Evolutionary conservation across 2,888 invertebrate genomes (phyloP), one percentile per base, ranked within the genome.

Genomic region (Sinohyriopsis cumingii): DNA sequence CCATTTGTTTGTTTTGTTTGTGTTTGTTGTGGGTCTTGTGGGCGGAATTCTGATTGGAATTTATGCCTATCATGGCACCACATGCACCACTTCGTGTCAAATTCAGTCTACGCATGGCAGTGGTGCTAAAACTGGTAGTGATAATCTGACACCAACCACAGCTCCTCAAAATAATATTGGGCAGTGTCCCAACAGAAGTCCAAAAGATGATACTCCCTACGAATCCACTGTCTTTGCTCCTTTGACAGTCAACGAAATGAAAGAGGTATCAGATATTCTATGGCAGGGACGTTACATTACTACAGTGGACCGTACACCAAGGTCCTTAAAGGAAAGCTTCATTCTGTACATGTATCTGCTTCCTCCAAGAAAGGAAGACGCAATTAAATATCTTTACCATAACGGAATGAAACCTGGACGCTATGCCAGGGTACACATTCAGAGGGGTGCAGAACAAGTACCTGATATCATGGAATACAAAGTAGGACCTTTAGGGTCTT

Each of bases 381-480:
- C 79, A 12, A 61, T 81, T 12, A 33, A 61, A 19, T 78, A 79
- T 64, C 63, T 81, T 20, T 78, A 81, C 60, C 45, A 65, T 0
- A 65, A 68, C n/a, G 78, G 80, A 7, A 19, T 55, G 6, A 77
- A 77, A 63, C 82, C 82, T 1, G 73, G 72, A n/a, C 71, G 82
- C 1, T 77, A 76, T 65, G 78, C 80, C 1, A 73, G 75, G 18
- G 81, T 77, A 4, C 76, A 73, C 0, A 77, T 82, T 0, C 74
- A 77, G n/a, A 67, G 78, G 9, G 80, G 82, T 15, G 71, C 69
- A 24, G 67, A 53, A 18, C 53, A 69, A 5, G 20, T 69, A 9
- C 79, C 79, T 15, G 77, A 77, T 60, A 68, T 80, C 7, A 82
- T 81, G 81, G 79, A 81, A 57, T 82, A 81, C 65, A 78, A 76